A percentile compares a stretch with the other conserved stretches of the same genome.
Evolutionary conservation across 2,113 vertebrate species (phyloP).

Genomic region (Tychaedon coryphoeus): DNA sequence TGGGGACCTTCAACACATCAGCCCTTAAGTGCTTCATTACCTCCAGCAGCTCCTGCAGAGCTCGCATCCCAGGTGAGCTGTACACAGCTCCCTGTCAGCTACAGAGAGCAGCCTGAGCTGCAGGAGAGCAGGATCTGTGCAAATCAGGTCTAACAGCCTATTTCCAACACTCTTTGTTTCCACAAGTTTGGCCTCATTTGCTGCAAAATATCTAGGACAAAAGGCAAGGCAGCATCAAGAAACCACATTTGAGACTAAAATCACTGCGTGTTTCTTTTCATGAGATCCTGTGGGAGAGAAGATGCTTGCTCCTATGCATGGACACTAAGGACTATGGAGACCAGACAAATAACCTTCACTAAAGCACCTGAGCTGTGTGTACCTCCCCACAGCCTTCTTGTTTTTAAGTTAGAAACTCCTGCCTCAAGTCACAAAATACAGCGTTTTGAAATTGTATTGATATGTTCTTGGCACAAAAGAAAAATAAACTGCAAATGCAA

Average conservation of each 20-base stretch:
- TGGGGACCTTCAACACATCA: background rate
- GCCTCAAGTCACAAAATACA: conserved; percentile 25
- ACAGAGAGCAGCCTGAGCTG: background rate
- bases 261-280: background rate
- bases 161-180: background rate
- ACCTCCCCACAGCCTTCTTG: background rate
- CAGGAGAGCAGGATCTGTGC: background rate
- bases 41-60: background rate
- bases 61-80: background rate
- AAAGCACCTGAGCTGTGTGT: background rate
- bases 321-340: background rate
- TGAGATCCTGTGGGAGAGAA: background rate
- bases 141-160: background rate
- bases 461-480: conserved; percentile 38
- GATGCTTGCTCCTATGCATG: background rate
- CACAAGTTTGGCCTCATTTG: background rate
- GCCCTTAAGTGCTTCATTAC: conserved; percentile 29
- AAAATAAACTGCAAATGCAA: conserved; percentile 28
- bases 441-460: conserved; percentile 18
- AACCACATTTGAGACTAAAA: conserved; percentile 13
- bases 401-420: conserved; percentile 23
- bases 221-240: conserved; percentile 6
- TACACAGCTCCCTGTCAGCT: background rate
- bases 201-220: conserved; percentile 44
- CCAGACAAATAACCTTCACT: background rate